Base-by-base conservation (phyloP, 2,113 vertebrate species). In the Hepsetus odoe region DNA sequence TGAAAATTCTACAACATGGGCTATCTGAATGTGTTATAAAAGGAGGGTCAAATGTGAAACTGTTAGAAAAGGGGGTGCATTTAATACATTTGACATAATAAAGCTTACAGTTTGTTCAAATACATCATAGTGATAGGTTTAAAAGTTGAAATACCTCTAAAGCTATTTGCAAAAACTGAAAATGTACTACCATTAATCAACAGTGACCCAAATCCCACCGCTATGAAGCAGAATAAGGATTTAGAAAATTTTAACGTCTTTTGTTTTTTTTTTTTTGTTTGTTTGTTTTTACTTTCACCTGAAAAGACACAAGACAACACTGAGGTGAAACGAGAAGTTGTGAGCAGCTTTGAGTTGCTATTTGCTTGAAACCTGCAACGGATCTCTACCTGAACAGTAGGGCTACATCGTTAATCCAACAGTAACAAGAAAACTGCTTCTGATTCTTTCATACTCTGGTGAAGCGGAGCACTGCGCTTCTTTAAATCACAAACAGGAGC, bases 361-460 rank as follows among this genome's bases (percentile, higher is more conserved):
- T 71, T 72, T 66, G 67, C 59, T 61, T 30, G 38, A 76, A 77
- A 68, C 42, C 76, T 64, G 76, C 70, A 73, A 76, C 30, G 64
- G 28, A 53, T 79, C 65, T 30, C 72, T 77, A 83, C 72, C 76
- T 79, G 81, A 80, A 72, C 81, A 76, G 58, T 42, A 61, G 71
- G 71, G 76, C 76, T 82, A 82, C 80, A 74, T 82, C 65, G 16
- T 49, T 55, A 55, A 64, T 74, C 77, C 26, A 70, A 64, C 35
- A 69, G 53, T 32, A 62, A 70, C 28, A 12, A 76, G 28, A 46
- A 33, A 78, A 79, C 49, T 49, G 6, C 28, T 30, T 7, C 62
- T 40, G 32, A 20, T 61, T 56, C 76, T 55, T 24, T 69, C 56
- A 58, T 30, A 70, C 64, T 76, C 53, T 35, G 66, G 10, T 62